Evolutionary conservation across 2,113 vertebrate genomes (phyloP).

Genomic region (Sebastes schlegelii): DNA sequence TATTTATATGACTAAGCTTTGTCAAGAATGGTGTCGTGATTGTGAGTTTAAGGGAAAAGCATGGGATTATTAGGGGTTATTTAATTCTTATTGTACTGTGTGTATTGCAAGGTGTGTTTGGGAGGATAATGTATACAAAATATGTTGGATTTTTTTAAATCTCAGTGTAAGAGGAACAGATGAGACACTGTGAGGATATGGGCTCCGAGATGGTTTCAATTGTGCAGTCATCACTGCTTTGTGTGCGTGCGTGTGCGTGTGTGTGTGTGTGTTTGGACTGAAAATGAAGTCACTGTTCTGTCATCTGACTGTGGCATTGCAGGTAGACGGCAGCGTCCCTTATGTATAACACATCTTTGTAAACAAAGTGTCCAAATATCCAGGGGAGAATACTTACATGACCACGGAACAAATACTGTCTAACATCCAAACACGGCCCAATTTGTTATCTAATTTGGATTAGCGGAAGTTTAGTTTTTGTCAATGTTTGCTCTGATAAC

Average conservation of each 20-base stretch:
- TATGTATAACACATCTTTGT: neutral
- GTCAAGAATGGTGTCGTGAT: constrained; percentile 73
- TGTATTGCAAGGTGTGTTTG: constrained; percentile 61
- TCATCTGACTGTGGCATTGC: constrained; percentile 37
- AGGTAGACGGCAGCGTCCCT: constrained; percentile 29
- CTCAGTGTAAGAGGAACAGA: constrained; percentile 42
- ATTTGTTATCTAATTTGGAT: constrained; percentile 5
- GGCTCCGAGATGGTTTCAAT: constrained; percentile 15
- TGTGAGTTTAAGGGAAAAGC: constrained; percentile 66
- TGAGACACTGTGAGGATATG: constrained; percentile 50
- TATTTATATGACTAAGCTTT: constrained; percentile 74
- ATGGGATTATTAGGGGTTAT: constrained; percentile 61
- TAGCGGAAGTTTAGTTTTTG: neutral
- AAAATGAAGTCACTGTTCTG: constrained; percentile 43
- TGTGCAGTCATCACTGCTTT: constrained; percentile 49
- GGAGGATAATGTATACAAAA: constrained; percentile 29
- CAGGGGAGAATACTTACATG: neutral
- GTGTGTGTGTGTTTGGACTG: constrained; percentile 40
- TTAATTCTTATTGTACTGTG: constrained; percentile 70
- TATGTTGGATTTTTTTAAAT: constrained; percentile 17
- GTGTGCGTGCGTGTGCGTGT: constrained; percentile 32
- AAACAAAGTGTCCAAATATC: constrained; percentile 19
- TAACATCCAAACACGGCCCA: neutral
- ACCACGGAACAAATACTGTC: neutral
- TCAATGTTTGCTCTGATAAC: constrained; percentile 22